These are phyloP conservation scores for Siniperca obscura DNA, from an alignment of 2,797 vertebrate genomes.

Conservation along the genomic window DNA sequence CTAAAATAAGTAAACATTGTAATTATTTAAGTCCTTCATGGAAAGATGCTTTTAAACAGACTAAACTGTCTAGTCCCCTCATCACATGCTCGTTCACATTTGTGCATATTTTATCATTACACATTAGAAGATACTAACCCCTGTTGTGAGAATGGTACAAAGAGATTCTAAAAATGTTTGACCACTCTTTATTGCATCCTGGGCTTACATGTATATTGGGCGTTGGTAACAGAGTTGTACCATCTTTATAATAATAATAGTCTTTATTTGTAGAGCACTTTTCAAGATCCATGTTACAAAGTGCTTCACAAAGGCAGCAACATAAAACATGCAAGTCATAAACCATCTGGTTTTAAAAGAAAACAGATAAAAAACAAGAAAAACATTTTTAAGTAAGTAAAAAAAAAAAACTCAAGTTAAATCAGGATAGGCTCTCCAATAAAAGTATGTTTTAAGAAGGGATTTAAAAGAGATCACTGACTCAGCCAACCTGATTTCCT, in stretches of 20 bases:
- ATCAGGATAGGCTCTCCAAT: no score
- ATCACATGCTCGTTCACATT: neutral
- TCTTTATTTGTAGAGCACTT: no score
- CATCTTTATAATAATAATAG: neutral
- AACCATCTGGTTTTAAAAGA: no score
- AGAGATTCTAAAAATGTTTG: neutral
- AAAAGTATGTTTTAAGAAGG: no score
- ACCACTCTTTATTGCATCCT: neutral
- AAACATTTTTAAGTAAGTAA: no score
- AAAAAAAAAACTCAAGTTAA: no score
- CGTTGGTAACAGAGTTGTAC: neutral
- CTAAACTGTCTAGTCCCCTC: neutral
- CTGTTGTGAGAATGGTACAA: neutral
- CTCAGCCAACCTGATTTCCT: no score
- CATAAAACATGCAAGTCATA: no score
- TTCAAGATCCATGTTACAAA: no score
- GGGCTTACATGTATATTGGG: neutral
- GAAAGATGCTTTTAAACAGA: constrained; percentile 9
- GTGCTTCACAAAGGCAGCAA: no score
- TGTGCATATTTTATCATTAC: neutral
- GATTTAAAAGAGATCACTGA: no score
- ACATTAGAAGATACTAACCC: neutral
- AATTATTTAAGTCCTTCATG: neutral
- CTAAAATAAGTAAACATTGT: neutral
- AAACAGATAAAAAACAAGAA: no score